Evolutionary conservation across 2,797 vertebrate genomes (phyloP).

Genomic region (Scolopax bukidnonensis): DNA sequence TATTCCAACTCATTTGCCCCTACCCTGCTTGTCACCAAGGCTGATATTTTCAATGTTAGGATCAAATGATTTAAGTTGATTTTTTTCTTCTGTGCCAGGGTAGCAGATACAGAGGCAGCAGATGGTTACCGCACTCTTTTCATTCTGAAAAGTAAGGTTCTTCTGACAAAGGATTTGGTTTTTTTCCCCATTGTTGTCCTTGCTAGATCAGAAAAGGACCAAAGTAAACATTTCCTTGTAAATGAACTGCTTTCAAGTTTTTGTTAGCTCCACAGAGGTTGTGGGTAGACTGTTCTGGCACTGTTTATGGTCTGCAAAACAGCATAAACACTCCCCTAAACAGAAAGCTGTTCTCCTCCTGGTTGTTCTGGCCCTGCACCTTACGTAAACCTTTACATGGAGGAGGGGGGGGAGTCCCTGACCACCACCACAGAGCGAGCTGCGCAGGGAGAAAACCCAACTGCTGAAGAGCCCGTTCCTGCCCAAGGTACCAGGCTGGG

Average conservation of each 20-base stretch:
- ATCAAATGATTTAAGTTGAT: neutral
- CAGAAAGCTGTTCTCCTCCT: neutral
- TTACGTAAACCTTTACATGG: neutral
- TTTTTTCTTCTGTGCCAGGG: neutral
- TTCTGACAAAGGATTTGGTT: neutral
- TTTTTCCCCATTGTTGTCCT: neutral
- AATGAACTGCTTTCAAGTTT: neutral
- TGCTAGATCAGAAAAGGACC: neutral
- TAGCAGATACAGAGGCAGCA: neutral
- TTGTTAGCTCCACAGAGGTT: neutral
- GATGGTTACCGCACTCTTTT: neutral
- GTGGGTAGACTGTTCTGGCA: neutral
- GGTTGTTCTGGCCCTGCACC: neutral
- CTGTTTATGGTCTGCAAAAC: neutral
- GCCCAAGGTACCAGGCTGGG: neutral
- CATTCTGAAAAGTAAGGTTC: neutral
- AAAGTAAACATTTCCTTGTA: neutral
- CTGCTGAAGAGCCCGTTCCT: neutral
- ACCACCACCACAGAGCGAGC: accelerated
- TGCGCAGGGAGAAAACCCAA: neutral
- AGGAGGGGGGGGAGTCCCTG: neutral
- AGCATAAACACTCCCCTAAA: neutral
- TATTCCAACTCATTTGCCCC: neutral
- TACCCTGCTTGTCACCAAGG: neutral
- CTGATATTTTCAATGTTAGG: neutral